Evolutionary conservation across 2,113 vertebrate genomes (phyloP), one percentile per base, ranked within the genome.

Genomic region (Cheilinus undulatus): DNA sequence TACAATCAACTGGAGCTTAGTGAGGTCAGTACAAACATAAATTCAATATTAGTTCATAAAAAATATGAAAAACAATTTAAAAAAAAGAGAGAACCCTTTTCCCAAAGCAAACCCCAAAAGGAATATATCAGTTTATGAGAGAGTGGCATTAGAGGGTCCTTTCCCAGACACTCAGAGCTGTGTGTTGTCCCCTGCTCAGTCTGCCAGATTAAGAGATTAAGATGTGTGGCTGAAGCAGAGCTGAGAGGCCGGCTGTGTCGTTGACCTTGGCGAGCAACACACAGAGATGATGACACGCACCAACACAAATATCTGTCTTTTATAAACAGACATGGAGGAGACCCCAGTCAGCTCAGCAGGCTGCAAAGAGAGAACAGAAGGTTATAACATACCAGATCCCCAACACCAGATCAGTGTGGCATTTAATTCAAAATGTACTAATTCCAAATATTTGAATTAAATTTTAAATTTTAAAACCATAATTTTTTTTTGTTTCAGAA

Each of bases 261-360:
- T 69, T 86, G 85, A 87, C 85, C 85, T 88, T 88, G 76, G 82
- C 67, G 66, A 72, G 57, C 7, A 50, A 68, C 73, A 76, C 68
- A 58, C 84, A 58, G 45, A 68, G 56, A 72, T 58, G 69, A 82
- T 70, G 70, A 78, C 72, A 81, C 69, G 70, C 58, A 45, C 3
- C 54, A 52, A 75, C 10, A 58, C 71, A 83, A 71, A 86, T 78
- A 89, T 86, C 69, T 73, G 53, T 79, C 56, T 80, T 85, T 90
- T 69, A 85, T 72, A 77, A 83, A 77, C 74, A 83, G 73, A 24
- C 61, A 43, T 26, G 24, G 27, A 61, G 50, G 53, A 59, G 20
- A 42, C 65, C 68, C 62, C 34, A 69, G 7, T 13, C 42, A 45
- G 42, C 42, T 45, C 19, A 45, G 42, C 42, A 8, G 32, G 32